Evolutionary conservation across 2,797 vertebrate genomes (phyloP).

Genomic region (Helarctos malayanus): DNA sequence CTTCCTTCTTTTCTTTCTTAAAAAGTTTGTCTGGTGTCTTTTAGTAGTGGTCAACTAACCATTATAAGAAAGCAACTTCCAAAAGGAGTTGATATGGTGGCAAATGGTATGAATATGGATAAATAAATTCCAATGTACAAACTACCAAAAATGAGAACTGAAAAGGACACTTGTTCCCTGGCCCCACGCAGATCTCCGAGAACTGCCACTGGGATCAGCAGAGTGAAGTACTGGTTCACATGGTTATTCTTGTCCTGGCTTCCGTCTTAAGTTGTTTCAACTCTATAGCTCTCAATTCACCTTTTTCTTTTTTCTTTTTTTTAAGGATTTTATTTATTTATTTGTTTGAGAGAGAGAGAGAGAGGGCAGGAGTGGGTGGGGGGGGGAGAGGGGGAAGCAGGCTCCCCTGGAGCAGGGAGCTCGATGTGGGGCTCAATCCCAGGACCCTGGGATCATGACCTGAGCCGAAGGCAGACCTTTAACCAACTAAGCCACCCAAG

Average conservation of each 20-base stretch:
- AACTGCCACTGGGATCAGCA: not conserved
- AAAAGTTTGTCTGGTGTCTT: not conserved
- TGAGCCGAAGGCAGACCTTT: not conserved
- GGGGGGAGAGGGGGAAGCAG: not conserved
- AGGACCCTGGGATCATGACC: not conserved
- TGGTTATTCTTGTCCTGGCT: not conserved
- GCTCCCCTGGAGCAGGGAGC: not conserved
- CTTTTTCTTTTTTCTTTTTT: not conserved
- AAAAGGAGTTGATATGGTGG: not conserved
- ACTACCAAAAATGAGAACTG: not conserved
- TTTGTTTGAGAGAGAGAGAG: not conserved
- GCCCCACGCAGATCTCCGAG: not conserved
- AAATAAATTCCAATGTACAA: not conserved
- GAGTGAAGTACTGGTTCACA: not conserved
- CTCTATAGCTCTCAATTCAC: not conserved
- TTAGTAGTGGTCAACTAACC: not conserved
- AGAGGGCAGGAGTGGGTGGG: not conserved
- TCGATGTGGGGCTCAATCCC: not conserved
- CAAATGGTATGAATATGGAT: not conserved
- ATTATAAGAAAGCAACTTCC: not conserved
- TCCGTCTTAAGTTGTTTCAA: not conserved
- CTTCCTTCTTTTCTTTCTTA: not conserved
- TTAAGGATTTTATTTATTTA: not conserved
- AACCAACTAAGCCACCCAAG: not conserved
- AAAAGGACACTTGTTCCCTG: not conserved